Base-by-base conservation (phyloP, 2,888 invertebrate genomes). In the Rhabditoides inermis region DNA sequence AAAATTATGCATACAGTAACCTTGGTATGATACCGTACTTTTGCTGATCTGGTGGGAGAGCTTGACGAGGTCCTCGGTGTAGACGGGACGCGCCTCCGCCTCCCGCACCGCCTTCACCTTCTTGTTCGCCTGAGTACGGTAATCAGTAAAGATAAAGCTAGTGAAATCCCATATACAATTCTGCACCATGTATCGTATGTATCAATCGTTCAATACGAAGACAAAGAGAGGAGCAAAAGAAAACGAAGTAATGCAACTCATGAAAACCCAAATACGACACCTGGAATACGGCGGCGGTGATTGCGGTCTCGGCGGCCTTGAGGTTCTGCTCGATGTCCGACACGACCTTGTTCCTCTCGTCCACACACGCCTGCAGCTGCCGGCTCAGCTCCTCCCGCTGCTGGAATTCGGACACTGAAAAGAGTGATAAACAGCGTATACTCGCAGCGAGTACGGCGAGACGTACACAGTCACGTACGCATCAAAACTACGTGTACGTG, bases 1-100 rank as follows among this genome's bases (percentile, higher is more conserved):
- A n/a, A n/a, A n/a, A n/a, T n/a, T n/a, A n/a, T n/a, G n/a, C n/a
- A n/a, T n/a, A n/a, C n/a, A n/a, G n/a, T n/a, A n/a, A n/a, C n/a
- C n/a, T n/a, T n/a, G n/a, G n/a, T n/a, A n/a, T n/a, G n/a, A n/a
- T n/a, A n/a, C n/a, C n/a, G n/a, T n/a, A 40, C 55, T 59, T 41
- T 62, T 63, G 48, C 67, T 67, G 51, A 73, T 73, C 46, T 63
- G 68, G 37, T 73, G 68, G 2, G 72, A 63, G 30, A 69, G 52
- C 28, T 71, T 64, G 35, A 73, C 58, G 25, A 71, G 54, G n/a
- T 58, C 60, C 46, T 73, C 73, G 37, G 64, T 65, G 50, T 67
- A 60, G n/a, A 68, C 65, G 3, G 62, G 61, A 18, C 63, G 61
- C 10, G 46, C 48, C 22, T 68, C 65, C 3, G 70, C 60, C 22